A percentile compares a stretch with the other conserved stretches of the same genome.
Conservation (phyloP, 1,140 invertebrate genomes). For the Cyphomyrmex costatus region DNA sequence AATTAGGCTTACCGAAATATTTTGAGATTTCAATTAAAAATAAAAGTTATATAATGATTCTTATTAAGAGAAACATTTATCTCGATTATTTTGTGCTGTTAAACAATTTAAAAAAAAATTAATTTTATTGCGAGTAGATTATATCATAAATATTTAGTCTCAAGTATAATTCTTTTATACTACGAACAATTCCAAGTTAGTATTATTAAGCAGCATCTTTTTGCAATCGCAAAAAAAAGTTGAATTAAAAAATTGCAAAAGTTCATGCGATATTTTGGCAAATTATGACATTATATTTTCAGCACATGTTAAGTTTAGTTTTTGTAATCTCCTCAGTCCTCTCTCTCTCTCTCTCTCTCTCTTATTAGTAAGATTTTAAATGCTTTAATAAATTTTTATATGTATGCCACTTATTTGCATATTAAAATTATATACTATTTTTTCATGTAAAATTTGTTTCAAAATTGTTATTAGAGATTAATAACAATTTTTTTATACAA, state of each 20-base stretch:
- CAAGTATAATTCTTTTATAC: not conserved
- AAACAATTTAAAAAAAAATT: not conserved
- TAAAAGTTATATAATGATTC: not conserved
- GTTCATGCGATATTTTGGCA: conserved; percentile 17
- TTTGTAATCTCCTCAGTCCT: conserved; percentile 5
- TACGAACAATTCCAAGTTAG: not conserved
- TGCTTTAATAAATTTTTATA: not conserved
- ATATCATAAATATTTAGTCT: not conserved
- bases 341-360: too few species aligned
- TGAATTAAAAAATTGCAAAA: conserved; percentile 7
- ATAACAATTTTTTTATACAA: too few species aligned
- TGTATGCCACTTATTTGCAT: not conserved
- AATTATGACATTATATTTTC: conserved; percentile 6
- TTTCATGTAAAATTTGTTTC: not conserved
- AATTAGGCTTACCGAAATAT: not conserved
- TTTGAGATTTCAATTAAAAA: not conserved
- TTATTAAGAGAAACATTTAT: not conserved
- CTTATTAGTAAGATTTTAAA: not conserved
- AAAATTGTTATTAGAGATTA: not conserved
- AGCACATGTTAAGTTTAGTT: conserved; percentile 1
- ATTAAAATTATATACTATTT: conserved; percentile 5
- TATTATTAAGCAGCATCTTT: conserved; percentile 11
- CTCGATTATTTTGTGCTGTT: not conserved
- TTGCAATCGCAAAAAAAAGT: conserved; percentile 23
- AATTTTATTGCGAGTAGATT: not conserved